Base-by-base conservation (phyloP, 1,140 invertebrate genomes). In the Caenorhabditis remanei region DNA sequence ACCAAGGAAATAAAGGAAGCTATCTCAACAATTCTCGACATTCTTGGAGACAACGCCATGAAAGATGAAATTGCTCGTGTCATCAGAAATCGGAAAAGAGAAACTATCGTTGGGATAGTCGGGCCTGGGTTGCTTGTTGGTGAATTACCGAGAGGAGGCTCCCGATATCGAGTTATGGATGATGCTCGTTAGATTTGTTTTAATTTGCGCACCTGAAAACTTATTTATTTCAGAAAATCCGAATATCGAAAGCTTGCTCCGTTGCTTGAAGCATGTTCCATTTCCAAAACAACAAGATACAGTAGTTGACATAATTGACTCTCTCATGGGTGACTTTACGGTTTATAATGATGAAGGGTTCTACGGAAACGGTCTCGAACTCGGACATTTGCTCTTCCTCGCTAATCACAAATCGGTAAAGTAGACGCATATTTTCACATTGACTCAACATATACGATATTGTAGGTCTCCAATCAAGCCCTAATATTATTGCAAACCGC, bases 361-460 rank as follows among this genome's bases (percentile, higher is more conserved):
- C 32, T 85, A 63, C 19, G 84, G 84, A 65, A 85, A 53, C 21
- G 84, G 84, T 5, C 84, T 85, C 13, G 84, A 85, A 41, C 61
- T 63, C 16, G 84, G 84, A 2, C 84, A 85, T 50, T 41, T 63
- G 19, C 56, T 85, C 4, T 85, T 85, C 32, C 32, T 85, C 5
- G 40, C 84, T 13, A 85, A 85, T 24, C 40, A 32, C 4, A 79
- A 50, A 53, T 6, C 19, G 19, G 71, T 79, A n/a, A 43, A 41
- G 43, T 43, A 16, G 4, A 50, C 50, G 14, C 8, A 50, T 50
- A 50, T 50, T 9, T 9, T 50, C 4, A 50, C 14, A 50, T 11
- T 16, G 8, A 11, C 1, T 50, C 8, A 9, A 50, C 8, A 4
- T 16, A 11, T 50, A 53, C 11, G 9, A 4, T 32, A 13, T 63